Base-by-base conservation (phyloP, 2,888 invertebrate genomes). In the Athrips mouffetella region DNA sequence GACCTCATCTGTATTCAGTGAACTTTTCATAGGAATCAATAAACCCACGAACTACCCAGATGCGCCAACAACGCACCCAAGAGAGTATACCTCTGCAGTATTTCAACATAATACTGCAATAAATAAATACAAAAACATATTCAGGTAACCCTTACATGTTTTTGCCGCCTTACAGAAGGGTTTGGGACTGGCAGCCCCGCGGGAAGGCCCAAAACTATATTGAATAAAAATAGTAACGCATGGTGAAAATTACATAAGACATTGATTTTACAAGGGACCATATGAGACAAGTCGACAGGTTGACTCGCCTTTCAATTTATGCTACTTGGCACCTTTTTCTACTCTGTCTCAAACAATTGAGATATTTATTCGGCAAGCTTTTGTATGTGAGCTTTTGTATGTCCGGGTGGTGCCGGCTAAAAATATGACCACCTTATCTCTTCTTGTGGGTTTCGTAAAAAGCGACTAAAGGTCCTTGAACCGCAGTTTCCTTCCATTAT, bases 201-300 rank as follows among this genome's bases (percentile, higher is more conserved):
- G 49, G 29, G 51, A 40, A 49, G 48, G 33, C 41, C 39, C 50
- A 30, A 45, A 47, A 47, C 49, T 52, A 42, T 41, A 48, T 50
- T 45, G 48, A 45, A 48, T 51, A 33, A 42, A 42, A 39, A 48
- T 47, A 30, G 47, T 37, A 47, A 49, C 41, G 21, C 33, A 31
- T 27, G 45, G 7, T 5, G 27, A 45, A 30, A 37, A 44, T 40
- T 50, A 47, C 23, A 46, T 50, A 35, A 45, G 31, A 37, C 44
- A 58, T 60, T 56, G 51, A 52, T 48, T 51, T 49, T 39, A 21
- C 45, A 18, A 20, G 18, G 15, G 18, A 13, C 15, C 13, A 15
- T 31, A 13, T 15, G 6, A 13, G 15, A 31, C 13, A 13, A 8
- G 6, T 31, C n/a, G 1, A 3, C 30, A 30, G n/a, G 30, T 30